Base-by-base conservation (phyloP, 1,140 invertebrate genomes). In the Drosophila parabipectinata region DNA sequence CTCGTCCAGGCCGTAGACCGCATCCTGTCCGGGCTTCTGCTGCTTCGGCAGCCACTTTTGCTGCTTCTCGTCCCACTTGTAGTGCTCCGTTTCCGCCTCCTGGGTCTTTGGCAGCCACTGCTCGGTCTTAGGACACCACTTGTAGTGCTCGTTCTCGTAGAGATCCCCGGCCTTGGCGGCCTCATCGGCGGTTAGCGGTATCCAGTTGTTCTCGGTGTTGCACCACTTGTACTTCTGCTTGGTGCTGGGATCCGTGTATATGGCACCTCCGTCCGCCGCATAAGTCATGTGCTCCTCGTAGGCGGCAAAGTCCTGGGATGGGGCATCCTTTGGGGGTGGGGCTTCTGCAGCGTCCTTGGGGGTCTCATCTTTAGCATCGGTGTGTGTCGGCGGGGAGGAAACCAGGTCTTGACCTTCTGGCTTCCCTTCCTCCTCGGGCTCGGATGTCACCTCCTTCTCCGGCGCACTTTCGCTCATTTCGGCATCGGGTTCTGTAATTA, bases 241-340 rank as follows among this genome's bases (percentile, higher is more conserved):
- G 47, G 94, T 94, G 44, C 90, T 92, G 34, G 95, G 95, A 92
- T 96, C 96, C 15, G 95, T 96, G 76, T 96, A 96, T 75, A 96
- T 94, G 50, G 95, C 95, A 53, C 93, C 92, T 63, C 95, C 94
- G 39, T 94, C 95, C 88, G 95, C 94, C 82, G 95, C 96, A 67
- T 94, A 93, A 5, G 79, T 84, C 15, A 95, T 92, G 92, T 94
- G 92, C 88, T 93, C 83, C 10, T 92, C 87, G 83, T 94, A 93
- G 88, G 91, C 92, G 3, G 82, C 72, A 68, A 83, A 88, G 14
- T 89, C 77, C 51, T 87, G 81, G 12, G 45, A 18, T 34, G 45
- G 44, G 21, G 48, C 47, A 37, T 24, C 47, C 10, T 30, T 24
- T 6, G 30, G 21, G 7, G 28, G 28, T 79, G 5, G 5, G 6